Conservation (phyloP, 2,888 invertebrate genomes). For the Pyrocoelia pectoralis region DNA sequence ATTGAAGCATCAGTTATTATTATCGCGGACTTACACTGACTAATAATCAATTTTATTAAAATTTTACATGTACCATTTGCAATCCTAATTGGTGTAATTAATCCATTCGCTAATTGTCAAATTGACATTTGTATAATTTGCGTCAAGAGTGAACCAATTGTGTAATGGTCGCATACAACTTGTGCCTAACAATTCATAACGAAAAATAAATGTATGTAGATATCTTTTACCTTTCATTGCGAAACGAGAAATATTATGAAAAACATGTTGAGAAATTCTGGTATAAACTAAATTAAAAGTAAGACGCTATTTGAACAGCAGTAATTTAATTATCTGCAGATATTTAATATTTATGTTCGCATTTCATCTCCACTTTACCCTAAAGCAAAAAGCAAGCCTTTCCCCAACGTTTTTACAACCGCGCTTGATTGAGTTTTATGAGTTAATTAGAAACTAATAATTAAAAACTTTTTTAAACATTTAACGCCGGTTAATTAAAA, state of each 20-base stretch:
- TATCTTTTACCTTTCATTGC: too few species aligned
- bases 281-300: slow-evolving; percentile 30
- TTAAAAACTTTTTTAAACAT: slow-evolving; percentile 21
- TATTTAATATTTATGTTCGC: slow-evolving; percentile 36
- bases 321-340: slow-evolving; percentile 35
- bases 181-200: neutral
- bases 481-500: slow-evolving; percentile 20
- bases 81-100: slow-evolving; percentile 14
- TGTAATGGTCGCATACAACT: too few species aligned
- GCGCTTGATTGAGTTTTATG: slow-evolving; percentile 25
- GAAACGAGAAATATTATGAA: too few species aligned
- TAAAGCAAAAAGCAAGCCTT: slow-evolving; percentile 22
- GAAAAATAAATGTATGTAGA: too few species aligned
- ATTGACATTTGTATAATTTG: slow-evolving; percentile 19
- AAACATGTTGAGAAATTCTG: slow-evolving; percentile 17
- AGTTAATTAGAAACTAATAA: slow-evolving; percentile 35
- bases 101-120: slow-evolving; percentile 27
- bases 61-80: slow-evolving; percentile 7
- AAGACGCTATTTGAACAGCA: slow-evolving; percentile 31
- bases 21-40: neutral
- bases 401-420: slow-evolving; percentile 29
- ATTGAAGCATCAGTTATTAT: slow-evolving; percentile 2
- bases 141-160: too few species aligned
- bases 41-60: slow-evolving; percentile 14
- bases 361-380: slow-evolving; percentile 34